These are phyloP conservation scores for Toxotes lorentzi DNA, from an alignment of 2,797 vertebrate genomes.

Conservation along the genomic window DNA sequence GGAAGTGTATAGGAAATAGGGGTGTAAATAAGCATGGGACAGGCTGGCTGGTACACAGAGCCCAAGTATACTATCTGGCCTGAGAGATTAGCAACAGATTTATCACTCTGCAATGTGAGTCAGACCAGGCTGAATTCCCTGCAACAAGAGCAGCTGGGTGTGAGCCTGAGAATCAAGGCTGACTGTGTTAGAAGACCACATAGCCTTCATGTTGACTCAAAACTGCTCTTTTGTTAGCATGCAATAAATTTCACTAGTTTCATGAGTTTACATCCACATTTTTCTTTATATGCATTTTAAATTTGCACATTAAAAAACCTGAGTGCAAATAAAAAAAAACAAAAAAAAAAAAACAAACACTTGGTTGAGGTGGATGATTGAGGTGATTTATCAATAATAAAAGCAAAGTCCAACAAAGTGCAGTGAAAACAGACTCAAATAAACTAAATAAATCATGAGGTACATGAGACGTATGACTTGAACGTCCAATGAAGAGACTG, in stretches of 20 bases:
- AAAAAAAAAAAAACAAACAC: background rate
- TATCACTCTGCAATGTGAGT: slow-evolving; percentile 84
- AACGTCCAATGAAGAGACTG: background rate
- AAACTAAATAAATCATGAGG: background rate
- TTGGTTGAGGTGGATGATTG: too few species aligned
- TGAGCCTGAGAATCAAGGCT: slow-evolving; percentile 68
- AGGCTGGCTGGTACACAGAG: slow-evolving; percentile 71
- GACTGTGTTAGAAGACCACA: slow-evolving; percentile 49
- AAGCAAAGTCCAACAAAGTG: background rate
- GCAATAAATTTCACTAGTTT: background rate
- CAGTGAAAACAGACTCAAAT: background rate
- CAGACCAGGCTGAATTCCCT: slow-evolving; percentile 71
- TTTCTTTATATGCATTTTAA: background rate
- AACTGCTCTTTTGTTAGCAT: slow-evolving; percentile 34
- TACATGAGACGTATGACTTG: background rate
- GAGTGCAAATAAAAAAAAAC: background rate
- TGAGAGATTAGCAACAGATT: slow-evolving; percentile 84
- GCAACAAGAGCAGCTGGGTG: slow-evolving; percentile 76
- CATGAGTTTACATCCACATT: background rate
- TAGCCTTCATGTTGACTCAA: slow-evolving; percentile 30
- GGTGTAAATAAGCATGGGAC: slow-evolving; percentile 78
- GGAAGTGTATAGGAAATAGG: slow-evolving; percentile 73
- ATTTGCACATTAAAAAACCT: background rate
- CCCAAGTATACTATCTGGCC: slow-evolving; percentile 76
- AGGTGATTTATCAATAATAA: background rate